Base-by-base conservation (phyloP, 2,888 invertebrate genomes). In the Melanotus villosus region DNA sequence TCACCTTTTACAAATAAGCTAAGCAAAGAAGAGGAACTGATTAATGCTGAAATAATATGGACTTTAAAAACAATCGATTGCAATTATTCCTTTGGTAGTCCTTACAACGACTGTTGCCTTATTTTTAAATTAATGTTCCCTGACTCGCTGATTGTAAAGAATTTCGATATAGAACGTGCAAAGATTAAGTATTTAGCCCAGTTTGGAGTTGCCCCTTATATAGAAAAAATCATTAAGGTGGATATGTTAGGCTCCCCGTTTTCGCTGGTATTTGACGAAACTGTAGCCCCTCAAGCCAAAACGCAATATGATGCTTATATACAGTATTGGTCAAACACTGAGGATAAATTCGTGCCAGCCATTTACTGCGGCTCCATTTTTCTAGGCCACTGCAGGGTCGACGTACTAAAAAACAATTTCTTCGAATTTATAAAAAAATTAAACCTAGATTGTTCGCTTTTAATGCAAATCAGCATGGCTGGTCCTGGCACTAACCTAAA, bases 51-150 rank as follows among this genome's bases (percentile, higher is more conserved):
- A 64, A 64, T 68, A 52, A 12, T 68, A 16, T 64, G 64, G 64
- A 26, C 68, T 18, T 34, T 68, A 34, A 64, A 54, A 52, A 54
- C 41, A 12, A 57, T 68, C 23, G 68, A 68, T 10, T 14, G 36
- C 34, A 64, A 38, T 18, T 59, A 64, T 43, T 54, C 64, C 0
- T 64, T 64, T n/a, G 36, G 52, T 14, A 38, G 52, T 18, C 18
- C 32, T 3, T 21, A 19, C 30, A 47, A 36, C 10, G 47, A 67
- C 45, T 68, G 56, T 9, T 32, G 56, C 3, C 7, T 50, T 0
- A 32, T 65, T 18, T 65, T 68, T 43, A 64, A 68, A 32, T 60
- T 64, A n/a, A 68, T 68, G 68, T 68, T 68, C 59, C 64, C 64
- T 0, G 68, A 68, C 52, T 68, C 68, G 0, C 18, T 19, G 6